Evolutionary conservation across 1,140 invertebrate species (phyloP).

Genomic region (Drosophila lacteicornis): DNA sequence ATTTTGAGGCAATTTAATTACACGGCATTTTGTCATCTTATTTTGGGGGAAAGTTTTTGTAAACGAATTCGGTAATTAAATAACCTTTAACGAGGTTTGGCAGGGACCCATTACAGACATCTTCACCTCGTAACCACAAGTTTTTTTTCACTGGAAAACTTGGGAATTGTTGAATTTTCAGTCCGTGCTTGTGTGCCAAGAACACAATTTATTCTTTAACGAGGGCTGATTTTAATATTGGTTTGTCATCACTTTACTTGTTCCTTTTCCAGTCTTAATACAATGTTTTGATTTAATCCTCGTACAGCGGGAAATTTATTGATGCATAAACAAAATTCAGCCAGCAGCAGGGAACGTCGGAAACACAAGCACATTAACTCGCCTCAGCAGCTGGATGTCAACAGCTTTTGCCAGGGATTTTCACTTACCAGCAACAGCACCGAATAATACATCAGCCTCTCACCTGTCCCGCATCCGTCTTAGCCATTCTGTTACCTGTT

Average conservation of each 20-base stretch:
- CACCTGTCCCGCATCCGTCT: neutral
- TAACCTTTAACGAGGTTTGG: neutral
- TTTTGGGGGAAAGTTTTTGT: neutral
- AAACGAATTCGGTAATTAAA: neutral
- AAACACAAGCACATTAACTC: constrained; percentile 18
- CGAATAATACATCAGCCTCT: constrained; percentile 36
- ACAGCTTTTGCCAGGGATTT: constrained; percentile 42
- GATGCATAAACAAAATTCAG: constrained; percentile 21
- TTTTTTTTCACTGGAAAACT: neutral
- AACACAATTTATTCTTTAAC: neutral
- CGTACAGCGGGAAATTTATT: neutral
- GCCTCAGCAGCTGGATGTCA: constrained; percentile 31
- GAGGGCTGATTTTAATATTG: neutral
- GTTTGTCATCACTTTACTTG: neutral
- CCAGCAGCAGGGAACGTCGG: neutral
- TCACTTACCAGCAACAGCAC: constrained; percentile 14
- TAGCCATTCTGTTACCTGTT: constrained; percentile 14
- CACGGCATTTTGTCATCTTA: constrained; percentile 10
- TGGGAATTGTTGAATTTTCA: too few species aligned
- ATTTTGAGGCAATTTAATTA: constrained; percentile 27
- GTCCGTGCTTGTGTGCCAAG: neutral
- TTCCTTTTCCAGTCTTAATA: neutral
- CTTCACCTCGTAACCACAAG: neutral
- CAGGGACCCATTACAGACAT: neutral
- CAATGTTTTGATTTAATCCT: constrained; percentile 11